phyloP scores from a whole-genome alignment of 2,797 vertebrate genomes.

The Eleutherodactylus coqui region DNA sequence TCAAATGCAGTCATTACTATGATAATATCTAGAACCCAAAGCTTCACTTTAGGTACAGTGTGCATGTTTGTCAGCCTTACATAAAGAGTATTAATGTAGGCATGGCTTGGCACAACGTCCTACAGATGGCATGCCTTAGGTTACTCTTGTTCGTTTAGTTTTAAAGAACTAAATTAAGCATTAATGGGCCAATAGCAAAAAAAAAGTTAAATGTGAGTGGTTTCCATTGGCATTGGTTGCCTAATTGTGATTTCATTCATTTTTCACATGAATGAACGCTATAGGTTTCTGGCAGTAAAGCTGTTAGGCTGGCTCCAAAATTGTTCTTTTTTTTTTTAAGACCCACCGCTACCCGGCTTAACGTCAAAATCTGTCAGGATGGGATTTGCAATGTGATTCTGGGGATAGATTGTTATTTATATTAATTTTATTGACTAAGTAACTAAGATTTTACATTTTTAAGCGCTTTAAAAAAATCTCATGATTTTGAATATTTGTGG shows the following conservation, averaged over 20 bases:
- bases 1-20: neutral
- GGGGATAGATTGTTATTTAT: neutral
- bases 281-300: conserved; percentile 22
- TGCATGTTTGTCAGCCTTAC: neutral
- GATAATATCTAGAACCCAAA: neutral
- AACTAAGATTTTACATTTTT: neutral
- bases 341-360: neutral
- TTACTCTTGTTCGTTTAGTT: neutral
- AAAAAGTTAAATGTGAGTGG: neutral
- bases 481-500: too few species aligned
- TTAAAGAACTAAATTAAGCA: conserved; percentile 11
- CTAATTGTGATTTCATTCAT: neutral
- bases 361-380: neutral
- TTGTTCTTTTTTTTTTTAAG: neutral
- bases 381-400: neutral
- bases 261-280: conserved; percentile 1
- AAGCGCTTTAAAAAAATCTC: neutral
- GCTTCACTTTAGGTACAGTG: neutral
- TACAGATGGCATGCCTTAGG: conserved; percentile 8
- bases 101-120: conserved; percentile 12
- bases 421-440: neutral
- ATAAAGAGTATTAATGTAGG: neutral
- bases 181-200: neutral
- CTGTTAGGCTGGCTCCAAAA: neutral
- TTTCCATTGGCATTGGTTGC: neutral